A percentile compares a stretch with the other conserved stretches of the same genome.
Conservation (phyloP, 1,140 invertebrate genomes). For the Galendromus occidentalis region DNA sequence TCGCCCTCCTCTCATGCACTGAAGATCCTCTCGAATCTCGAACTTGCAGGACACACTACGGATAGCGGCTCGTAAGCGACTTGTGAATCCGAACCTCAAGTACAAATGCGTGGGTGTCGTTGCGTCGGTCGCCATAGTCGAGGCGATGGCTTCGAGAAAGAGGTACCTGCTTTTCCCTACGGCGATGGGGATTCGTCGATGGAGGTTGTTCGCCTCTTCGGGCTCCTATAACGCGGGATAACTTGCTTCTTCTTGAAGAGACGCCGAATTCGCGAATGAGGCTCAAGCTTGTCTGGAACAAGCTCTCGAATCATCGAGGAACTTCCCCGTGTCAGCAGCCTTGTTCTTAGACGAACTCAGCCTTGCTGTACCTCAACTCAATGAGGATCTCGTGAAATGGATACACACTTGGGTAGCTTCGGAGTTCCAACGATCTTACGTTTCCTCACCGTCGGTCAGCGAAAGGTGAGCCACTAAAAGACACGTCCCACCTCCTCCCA, state of each 20-base stretch:
- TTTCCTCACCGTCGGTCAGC: not conserved
- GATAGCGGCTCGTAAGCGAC: not conserved
- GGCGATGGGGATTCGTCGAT: not conserved
- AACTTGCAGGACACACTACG: not conserved
- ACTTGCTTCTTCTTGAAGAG: not conserved
- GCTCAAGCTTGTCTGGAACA: not conserved
- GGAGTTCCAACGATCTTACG: not conserved
- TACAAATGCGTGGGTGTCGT: slow-evolving; percentile 8
- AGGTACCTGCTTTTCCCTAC: not conserved
- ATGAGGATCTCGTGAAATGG: not conserved
- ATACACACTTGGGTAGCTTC: not conserved
- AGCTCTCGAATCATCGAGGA: not conserved
- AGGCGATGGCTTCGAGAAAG: not conserved
- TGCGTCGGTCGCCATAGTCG: not conserved
- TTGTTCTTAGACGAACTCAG: not conserved
- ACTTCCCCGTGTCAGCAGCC: not conserved
- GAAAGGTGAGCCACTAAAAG: too few relatives aligned
- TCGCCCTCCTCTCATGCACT: too few relatives aligned
- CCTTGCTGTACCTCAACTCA: not conserved
- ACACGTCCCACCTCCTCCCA: too few relatives aligned
- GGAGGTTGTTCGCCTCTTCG: not conserved
- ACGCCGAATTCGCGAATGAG: not conserved
- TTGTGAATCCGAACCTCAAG: slow-evolving; percentile 6
- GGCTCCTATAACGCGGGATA: not conserved
- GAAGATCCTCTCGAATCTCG: too few relatives aligned